These are phyloP conservation scores for Pelecanus crispus DNA, from an alignment of 2,113 vertebrate genomes.

Conservation along the genomic window DNA sequence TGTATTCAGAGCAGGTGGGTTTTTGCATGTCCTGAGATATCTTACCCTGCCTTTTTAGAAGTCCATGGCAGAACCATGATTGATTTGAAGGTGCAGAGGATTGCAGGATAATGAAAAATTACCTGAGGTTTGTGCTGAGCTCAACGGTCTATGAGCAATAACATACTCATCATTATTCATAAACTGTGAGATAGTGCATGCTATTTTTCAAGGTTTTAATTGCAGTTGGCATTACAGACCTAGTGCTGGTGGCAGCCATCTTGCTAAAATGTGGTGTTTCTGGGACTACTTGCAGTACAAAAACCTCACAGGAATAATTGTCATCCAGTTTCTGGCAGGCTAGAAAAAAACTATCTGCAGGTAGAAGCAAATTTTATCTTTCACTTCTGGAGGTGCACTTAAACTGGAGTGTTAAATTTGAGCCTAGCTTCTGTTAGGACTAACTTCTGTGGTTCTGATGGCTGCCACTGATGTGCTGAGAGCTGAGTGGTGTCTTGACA, in stretches of 20 bases:
- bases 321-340: background rate
- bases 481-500: background rate
- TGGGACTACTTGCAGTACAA: background rate
- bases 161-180: background rate
- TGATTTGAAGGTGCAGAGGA: constrained; percentile 9
- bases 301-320: background rate
- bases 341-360: background rate
- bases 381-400: background rate
- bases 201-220: constrained; percentile 10
- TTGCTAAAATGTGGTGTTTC: background rate
- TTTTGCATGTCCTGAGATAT: background rate
- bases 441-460: background rate
- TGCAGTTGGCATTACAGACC: background rate
- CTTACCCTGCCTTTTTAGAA: background rate
- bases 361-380: background rate
- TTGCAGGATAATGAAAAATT: constrained; percentile 4
- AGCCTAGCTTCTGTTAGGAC: background rate
- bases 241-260: background rate
- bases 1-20: background rate
- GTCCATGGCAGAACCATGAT: background rate
- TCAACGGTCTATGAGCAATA: background rate
- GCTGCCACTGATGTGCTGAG: background rate
- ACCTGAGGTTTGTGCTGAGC: background rate
- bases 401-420: background rate
- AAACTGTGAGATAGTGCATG: background rate